phyloP scores from a whole-genome alignment of 2,797 vertebrate species.

The Calcarius lapponicus region DNA sequence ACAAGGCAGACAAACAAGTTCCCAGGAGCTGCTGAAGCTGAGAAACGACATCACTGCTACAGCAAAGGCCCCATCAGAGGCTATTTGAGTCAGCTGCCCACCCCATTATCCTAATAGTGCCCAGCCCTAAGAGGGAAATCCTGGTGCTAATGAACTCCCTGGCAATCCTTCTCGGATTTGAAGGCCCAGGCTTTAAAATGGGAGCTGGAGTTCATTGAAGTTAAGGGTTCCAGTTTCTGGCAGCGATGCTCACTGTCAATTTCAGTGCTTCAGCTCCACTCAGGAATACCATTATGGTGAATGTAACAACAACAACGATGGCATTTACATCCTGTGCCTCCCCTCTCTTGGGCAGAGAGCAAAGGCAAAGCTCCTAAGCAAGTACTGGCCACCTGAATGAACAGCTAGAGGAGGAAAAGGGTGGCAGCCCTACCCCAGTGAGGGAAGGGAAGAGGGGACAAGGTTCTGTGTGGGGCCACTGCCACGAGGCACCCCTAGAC shows the following conservation, averaged over 20 bases:
- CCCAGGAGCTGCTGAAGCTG: rapidly evolving
- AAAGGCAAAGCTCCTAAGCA: not conserved
- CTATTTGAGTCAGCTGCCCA: not conserved
- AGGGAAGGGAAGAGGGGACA: not conserved
- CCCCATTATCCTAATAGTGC: not conserved
- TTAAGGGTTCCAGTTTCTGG: not conserved
- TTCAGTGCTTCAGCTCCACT: not conserved
- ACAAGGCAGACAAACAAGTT: not conserved
- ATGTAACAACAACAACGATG: not conserved
- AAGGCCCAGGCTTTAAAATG: not conserved
- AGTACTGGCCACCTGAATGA: not conserved
- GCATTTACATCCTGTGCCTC: not conserved
- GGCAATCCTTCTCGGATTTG: not conserved
- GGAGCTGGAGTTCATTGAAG: not conserved
- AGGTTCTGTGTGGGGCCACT: not conserved
- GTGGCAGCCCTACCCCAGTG: not conserved
- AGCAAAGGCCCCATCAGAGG: not conserved
- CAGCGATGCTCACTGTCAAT: not conserved
- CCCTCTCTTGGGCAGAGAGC: not conserved
- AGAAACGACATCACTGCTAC: rapidly evolving
- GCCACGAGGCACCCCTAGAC: rapidly evolving
- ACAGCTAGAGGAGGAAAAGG: not conserved
- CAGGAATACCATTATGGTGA: not conserved
- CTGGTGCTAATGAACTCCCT: not conserved
- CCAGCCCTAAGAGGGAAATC: not conserved